Evolutionary conservation across 2,888 invertebrate species (phyloP).

Genomic region (Pachycephus smyrnensis): DNA sequence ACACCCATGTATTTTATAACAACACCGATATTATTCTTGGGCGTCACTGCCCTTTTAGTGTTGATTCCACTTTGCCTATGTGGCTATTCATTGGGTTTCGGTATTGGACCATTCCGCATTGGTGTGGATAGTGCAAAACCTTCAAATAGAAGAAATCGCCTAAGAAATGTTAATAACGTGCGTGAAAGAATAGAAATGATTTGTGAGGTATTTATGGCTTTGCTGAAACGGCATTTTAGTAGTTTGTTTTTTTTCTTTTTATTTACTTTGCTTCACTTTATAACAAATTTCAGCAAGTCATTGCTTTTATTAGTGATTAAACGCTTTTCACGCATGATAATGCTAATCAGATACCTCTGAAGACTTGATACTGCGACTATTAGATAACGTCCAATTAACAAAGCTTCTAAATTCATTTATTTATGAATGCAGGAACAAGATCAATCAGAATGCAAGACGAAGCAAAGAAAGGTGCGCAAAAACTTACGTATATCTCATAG

Average conservation of each 20-base stretch:
- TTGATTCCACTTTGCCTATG: slow-evolving; percentile 31
- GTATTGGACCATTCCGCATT: slow-evolving; percentile 40
- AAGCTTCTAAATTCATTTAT: background rate
- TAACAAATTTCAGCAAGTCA: background rate
- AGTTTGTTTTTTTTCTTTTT: background rate
- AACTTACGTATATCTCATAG: background rate
- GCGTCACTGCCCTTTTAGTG: slow-evolving; percentile 27
- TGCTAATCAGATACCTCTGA: background rate
- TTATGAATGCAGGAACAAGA: background rate
- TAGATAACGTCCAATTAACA: background rate
- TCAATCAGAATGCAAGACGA: background rate
- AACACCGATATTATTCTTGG: slow-evolving; percentile 27
- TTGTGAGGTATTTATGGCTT: slow-evolving; percentile 33
- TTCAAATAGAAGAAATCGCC: slow-evolving; percentile 11
- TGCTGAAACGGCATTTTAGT: background rate
- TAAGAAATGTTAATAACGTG: slow-evolving; percentile 21
- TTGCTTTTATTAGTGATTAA: background rate
- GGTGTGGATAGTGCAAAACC: background rate
- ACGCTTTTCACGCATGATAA: background rate
- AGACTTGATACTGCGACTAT: background rate
- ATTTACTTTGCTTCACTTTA: background rate
- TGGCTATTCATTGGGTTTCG: slow-evolving; percentile 44
- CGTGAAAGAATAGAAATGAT: slow-evolving; percentile 42
- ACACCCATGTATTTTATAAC: slow-evolving; percentile 26
- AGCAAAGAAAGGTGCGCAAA: background rate